Evolutionary conservation across 2,888 invertebrate species (phyloP).

Genomic region (Desoria tigrina): DNA sequence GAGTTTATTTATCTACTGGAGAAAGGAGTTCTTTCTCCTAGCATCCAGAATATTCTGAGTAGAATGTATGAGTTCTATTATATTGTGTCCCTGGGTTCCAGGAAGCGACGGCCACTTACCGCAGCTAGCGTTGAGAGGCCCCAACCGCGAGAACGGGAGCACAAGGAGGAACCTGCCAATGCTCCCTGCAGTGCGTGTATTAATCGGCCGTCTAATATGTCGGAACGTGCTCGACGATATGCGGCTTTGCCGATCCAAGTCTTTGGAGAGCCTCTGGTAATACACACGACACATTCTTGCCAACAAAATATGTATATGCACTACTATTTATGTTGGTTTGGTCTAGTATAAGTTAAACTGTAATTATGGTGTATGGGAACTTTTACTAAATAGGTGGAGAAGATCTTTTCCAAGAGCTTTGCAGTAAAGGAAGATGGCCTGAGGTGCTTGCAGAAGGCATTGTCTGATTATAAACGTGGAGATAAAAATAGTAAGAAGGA

Average conservation of each 20-base stretch:
- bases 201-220: slow-evolving; percentile 51
- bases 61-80: no score
- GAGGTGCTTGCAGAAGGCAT: slow-evolving; percentile 66
- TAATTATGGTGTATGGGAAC: neutral
- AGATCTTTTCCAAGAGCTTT: slow-evolving; percentile 86
- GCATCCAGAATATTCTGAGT: no score
- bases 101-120: slow-evolving; percentile 45
- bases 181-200: slow-evolving; percentile 21
- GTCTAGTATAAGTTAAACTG: neutral
- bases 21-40: no score
- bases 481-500: slow-evolving; percentile 52
- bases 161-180: slow-evolving; percentile 43
- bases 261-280: slow-evolving; percentile 83
- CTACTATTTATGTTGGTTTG: neutral
- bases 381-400: slow-evolving; percentile 68
- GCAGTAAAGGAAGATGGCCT: slow-evolving; percentile 86
- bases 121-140: neutral
- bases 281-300: slow-evolving; percentile 27
- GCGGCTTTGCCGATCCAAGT: slow-evolving; percentile 87
- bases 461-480: slow-evolving; percentile 56
- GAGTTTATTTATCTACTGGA: no score
- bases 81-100: no score
- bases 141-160: slow-evolving; percentile 30
- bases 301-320: slow-evolving; percentile 1
- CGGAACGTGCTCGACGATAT: slow-evolving; percentile 58